Evolutionary conservation across 2,113 vertebrate species (phyloP).

Genomic region (Gymnobelideus leadbeateri): DNA sequence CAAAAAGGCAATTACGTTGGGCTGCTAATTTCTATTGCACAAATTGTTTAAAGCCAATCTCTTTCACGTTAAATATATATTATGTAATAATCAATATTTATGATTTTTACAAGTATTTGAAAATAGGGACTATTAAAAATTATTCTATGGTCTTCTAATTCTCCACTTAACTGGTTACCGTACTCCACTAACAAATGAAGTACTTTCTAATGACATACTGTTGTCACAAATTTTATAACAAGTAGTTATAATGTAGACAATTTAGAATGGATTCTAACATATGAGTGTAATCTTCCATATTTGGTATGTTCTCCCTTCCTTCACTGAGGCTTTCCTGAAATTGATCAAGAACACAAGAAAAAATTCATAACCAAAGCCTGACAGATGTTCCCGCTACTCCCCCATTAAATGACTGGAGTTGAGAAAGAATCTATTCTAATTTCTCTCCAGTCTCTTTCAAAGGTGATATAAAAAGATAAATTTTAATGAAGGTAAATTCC

Average conservation of each 20-base stretch:
- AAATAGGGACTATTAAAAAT: background rate
- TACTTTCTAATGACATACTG: background rate
- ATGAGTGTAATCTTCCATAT: background rate
- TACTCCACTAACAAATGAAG: too few species aligned
- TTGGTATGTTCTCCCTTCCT: too few species aligned
- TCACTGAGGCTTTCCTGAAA: background rate
- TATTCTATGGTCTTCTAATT: background rate
- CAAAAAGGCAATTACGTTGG: too few species aligned
- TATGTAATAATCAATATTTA: background rate
- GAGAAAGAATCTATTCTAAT: too few species aligned
- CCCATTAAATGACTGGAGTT: too few species aligned
- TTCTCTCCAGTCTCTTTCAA: background rate
- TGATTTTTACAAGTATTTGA: constrained; percentile 5
- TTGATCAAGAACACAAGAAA: too few species aligned
- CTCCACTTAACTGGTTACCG: background rate
- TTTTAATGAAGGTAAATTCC: constrained; percentile 12
- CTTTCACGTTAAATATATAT: too few species aligned
- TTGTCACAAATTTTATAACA: background rate
- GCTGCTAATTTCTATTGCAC: too few species aligned
- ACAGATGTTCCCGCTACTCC: too few species aligned
- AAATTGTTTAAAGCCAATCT: too few species aligned
- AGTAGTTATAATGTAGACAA: background rate
- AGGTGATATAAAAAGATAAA: background rate
- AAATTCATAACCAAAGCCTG: too few species aligned
- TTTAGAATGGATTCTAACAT: too few species aligned